Base-by-base conservation (phyloP, 2,888 invertebrate species). In the Conistra vaccinii region DNA sequence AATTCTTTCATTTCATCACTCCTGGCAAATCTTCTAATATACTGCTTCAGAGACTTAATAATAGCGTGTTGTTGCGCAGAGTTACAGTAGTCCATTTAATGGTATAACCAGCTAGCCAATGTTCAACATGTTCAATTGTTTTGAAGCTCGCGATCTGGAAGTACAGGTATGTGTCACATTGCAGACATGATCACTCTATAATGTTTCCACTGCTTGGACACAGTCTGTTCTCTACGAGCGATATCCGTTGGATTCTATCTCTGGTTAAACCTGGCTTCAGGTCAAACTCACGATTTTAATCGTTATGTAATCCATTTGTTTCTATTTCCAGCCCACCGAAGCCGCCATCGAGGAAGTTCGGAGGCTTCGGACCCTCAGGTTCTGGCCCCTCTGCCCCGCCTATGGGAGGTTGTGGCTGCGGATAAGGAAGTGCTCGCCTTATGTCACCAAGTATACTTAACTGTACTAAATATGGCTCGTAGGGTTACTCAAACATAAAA, bases 351-450 rank as follows among this genome's bases (percentile, higher is more conserved):
- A 91, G 90, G 71, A 95, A 94, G 83, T 96, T 94, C 66, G 95
- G 96, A 3, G 96, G 96, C 2, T 96, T 96, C 78, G 95, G 95
- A 0, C 95, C 96, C 0, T 96, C 96, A 0, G 92, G 94, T 2
- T 94, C 94, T 0, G 95, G 95, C 0, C 95, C 95, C 0, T 84
- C 96, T 0, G 94, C 96, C 0, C 95, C 96, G 0, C 96, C 95
- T 0, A 92, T 92, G 91, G 95, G 95, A 0, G 96, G 96, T 20
- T 95, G 96, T 76, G 95, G 96, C n/a, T 95, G 96, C 81, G 95
- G 94, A 2, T 90, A 92, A 76, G 89, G 89, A 88, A 10, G 23
- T 7, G 3, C n/a, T 3, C 39, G 35, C 39, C 23, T 17, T 20
- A 12, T 23, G 32, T 48, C 69, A 42, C 62, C 60, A 80, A 81